Evolutionary conservation across 1,140 invertebrate species (phyloP), one percentile per base, ranked within the genome.

Genomic region (Ceratina japonica): DNA sequence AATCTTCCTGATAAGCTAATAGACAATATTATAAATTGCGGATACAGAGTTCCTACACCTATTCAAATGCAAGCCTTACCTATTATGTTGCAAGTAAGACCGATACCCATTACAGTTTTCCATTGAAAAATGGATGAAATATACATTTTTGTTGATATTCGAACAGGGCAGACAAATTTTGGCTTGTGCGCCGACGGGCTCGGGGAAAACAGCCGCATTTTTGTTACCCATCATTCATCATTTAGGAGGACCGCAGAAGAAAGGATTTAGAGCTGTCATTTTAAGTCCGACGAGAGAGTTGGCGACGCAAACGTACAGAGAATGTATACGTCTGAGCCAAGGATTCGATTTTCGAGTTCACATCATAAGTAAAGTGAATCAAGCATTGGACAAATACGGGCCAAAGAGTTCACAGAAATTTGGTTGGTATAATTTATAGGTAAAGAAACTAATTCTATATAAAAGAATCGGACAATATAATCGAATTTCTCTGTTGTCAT

Each of bases 31-130:
- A 91, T 90, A 31, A 93, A 93, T 37, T 95, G 95, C 88, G 95
- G 96, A 0, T 99, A 98, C 88, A 88, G 89, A 1, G 92, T 93
- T 73, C 98, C 98, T 13, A 99, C 98, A 10, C 95, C 98, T 0
- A 96, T 99, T 87, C 98, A 99, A 93, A 97, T 98, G 94, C 98
- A 99, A 93, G 96, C 97, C 0, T 94, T 99, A 80, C 97, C 98
- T 18, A 94, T 96, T 56, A 96, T 99, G 95, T 89, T 98, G 63
- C 92, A 95, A 91, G 95, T 96, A 90, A 91, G 86, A 65, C 37
- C 10, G 3, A 44, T 44, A 65, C 37, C 10, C 37, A 44, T 44
- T 44, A 44, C 37, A 44, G 3, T 3, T 44, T 44, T 7, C 37
- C 37, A 44, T 44, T 44, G 1, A 44, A 44, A 44, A 10, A 44